A percentile compares a stretch with the other conserved stretches of the same genome.
phyloP scores from a whole-genome alignment of 2,797 vertebrate species.

The Chelmon rostratus region DNA sequence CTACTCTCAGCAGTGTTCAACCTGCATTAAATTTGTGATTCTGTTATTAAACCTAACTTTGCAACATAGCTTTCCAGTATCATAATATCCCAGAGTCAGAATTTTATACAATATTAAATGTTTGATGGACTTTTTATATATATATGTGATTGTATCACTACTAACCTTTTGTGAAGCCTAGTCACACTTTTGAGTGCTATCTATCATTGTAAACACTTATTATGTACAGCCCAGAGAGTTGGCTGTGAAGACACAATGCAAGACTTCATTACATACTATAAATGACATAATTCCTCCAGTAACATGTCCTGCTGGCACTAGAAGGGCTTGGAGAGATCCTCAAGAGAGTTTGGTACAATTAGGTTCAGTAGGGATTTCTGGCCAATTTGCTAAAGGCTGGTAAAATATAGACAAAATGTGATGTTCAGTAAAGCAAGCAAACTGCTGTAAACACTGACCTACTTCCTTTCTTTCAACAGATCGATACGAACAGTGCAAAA shows the following conservation, averaged over 20 bases:
- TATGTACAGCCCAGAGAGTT: background rate
- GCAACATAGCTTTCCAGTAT: background rate
- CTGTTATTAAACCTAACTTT: background rate
- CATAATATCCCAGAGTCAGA: background rate
- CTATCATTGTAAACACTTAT: background rate
- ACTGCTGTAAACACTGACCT: too few species aligned
- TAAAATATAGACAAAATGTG: background rate
- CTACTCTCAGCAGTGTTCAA: background rate
- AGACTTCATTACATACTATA: conserved; percentile 8
- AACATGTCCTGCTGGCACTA: conserved; percentile 5
- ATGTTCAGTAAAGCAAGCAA: background rate
- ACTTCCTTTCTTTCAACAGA: background rate
- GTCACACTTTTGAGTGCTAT: background rate
- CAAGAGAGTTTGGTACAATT: background rate
- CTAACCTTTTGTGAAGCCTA: background rate
- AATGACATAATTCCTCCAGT: background rate
- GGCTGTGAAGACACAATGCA: background rate
- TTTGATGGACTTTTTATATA: background rate
- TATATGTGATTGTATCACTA: background rate
- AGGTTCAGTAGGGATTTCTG: background rate
- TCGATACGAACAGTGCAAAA: background rate
- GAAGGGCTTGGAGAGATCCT: background rate
- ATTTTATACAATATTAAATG: background rate
- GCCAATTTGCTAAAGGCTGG: background rate
- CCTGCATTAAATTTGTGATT: background rate